Conservation (phyloP, 2,888 invertebrate species). For the Oligia fasciuncula region DNA sequence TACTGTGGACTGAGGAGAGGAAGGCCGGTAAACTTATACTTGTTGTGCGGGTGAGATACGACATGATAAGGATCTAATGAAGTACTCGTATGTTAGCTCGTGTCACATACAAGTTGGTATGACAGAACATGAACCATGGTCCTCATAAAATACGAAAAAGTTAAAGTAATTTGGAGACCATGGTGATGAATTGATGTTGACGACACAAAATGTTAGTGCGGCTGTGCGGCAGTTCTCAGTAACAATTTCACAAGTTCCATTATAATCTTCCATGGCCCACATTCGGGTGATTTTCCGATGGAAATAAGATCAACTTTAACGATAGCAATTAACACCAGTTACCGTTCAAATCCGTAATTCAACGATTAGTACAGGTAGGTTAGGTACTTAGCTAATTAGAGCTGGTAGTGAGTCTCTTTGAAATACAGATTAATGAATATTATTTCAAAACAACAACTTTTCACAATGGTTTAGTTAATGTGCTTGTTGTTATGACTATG, state of each 20-base stretch:
- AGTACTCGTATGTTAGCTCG: too few species aligned
- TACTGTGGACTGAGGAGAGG: too few species aligned
- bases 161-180: background rate
- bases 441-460: background rate
- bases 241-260: slow-evolving; percentile 10
- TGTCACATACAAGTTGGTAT: too few species aligned
- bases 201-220: background rate
- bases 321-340: slow-evolving; percentile 56
- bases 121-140: too few species aligned
- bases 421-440: background rate
- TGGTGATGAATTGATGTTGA: background rate
- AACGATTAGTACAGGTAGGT: slow-evolving; percentile 26
- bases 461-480: background rate
- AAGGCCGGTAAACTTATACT: too few species aligned
- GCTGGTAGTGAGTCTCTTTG: background rate
- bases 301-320: slow-evolving; percentile 40
- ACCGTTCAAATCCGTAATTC: slow-evolving; percentile 51
- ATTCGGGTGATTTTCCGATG: slow-evolving; percentile 59
- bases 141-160: too few species aligned
- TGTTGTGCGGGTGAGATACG: too few species aligned
- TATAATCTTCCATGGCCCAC: slow-evolving; percentile 59
- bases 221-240: background rate
- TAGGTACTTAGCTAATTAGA: slow-evolving; percentile 23
- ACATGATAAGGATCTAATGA: too few species aligned
- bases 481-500: background rate